Base-by-base conservation (phyloP, 1,140 invertebrate genomes). In the Eciton burchellii region DNA sequence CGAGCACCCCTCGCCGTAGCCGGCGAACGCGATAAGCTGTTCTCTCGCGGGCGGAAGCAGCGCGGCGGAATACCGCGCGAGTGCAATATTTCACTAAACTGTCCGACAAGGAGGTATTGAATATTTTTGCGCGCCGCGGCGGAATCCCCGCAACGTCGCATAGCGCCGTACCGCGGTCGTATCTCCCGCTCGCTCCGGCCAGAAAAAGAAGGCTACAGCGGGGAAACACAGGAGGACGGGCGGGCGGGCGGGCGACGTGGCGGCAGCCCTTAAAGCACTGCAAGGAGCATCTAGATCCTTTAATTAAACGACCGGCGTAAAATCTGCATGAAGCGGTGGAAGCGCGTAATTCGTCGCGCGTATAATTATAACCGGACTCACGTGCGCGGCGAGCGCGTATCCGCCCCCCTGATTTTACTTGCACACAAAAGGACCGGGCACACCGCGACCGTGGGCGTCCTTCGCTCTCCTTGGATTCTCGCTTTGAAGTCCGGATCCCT, bases 291-390 rank as follows among this genome's bases (percentile, higher is more conserved):
- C 68, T 62, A 66, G 81, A 84, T 81, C 76, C 84, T 84, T 86
- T 72, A 86, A 84, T 83, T 84, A 86, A 86, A 86, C 62, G 35
- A 41, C 43, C 16, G 11, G 66, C 74, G 43, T 60, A 73, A 84
- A 84, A 81, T 84, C 59, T 85, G 35, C 68, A 70, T 81, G 26
- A 74, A 81, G 11, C 49, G 35, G 52, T 14, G 5, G 47, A 26
- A 9, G n/a, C n/a, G n/a, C 19, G 65, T 68, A 68, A 68, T 65
- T 84, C 70, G 54, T 54, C 63, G 56, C 73, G 52, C 26, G 35
- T 68, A 43, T 72, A 84, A 84, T 81, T 84, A 72, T 24, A 66
- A 62, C 21, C 24, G 52, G 43, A 52, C 41, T 12, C 60, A 65
- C 41, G 26, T 45, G 66, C 29, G 19, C 4, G 9, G 16, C 6